These are phyloP conservation scores for Procambarus virginalis DNA, from an alignment of 1,140 invertebrate genomes.

Conservation along the genomic window DNA sequence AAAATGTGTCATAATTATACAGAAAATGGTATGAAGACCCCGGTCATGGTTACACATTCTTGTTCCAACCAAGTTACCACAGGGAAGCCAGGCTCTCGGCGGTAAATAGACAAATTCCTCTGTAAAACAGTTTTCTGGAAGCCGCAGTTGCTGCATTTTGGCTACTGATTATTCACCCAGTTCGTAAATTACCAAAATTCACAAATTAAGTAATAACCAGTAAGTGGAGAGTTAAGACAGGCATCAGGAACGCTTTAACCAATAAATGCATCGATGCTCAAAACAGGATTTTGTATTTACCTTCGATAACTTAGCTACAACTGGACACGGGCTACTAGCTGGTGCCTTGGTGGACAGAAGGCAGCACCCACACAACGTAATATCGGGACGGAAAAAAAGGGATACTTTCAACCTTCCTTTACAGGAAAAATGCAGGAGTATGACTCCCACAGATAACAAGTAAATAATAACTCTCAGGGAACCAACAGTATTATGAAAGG, in stretches of 20 bases:
- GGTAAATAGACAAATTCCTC: background rate
- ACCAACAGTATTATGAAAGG: background rate
- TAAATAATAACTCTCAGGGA: too few species aligned
- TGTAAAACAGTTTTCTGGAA: background rate
- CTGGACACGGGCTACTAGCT: background rate
- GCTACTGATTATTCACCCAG: background rate
- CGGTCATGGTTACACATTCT: constrained; percentile 35
- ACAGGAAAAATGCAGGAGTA: too few species aligned
- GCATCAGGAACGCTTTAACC: background rate
- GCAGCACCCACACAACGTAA: background rate
- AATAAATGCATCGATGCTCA: background rate
- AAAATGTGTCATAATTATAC: constrained; percentile 6
- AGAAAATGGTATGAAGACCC: constrained; percentile 23
- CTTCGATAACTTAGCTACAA: constrained; percentile 1
- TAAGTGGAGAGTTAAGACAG: background rate
- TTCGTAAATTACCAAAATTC: background rate
- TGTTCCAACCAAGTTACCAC: constrained; percentile 15
- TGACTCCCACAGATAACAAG: too few species aligned
- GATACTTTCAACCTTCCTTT: background rate
- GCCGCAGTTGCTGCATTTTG: background rate
- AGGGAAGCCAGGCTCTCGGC: background rate
- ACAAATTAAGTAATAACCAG: background rate
- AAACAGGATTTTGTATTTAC: constrained; percentile 16
- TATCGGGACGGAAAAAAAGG: background rate
- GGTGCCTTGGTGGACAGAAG: background rate